Base-by-base conservation (phyloP, 1,140 invertebrate species). In the Caenorhabditis tropicalis region DNA sequence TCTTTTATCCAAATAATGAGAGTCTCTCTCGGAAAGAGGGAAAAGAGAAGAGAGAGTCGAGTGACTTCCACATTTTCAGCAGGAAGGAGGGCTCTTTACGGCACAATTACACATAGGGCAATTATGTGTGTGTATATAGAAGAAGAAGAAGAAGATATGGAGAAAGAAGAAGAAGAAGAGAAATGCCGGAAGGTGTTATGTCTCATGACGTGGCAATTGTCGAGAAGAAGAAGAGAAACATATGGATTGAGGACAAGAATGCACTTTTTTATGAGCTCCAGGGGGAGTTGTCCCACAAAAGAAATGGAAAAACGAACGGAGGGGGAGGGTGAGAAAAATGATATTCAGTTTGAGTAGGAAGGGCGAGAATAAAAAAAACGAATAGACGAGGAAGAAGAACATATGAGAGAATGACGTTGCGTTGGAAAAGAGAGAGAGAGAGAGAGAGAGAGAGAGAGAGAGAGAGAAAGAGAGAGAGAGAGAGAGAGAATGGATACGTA, bases 51-150 rank as follows among this genome's bases (percentile, higher is more conserved):
- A 46, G 19, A n/a, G n/a, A n/a, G n/a, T n/a, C n/a, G n/a, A n/a
- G n/a, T n/a, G 60, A 36, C 31, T 36, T 16, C 19, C 24, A 27
- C 60, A 70, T 70, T 70, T 70, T 70, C 60, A 70, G 60, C n/a
- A 70, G 19, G 39, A n/a, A 31, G 1, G 9, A 24, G 4, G 19
- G 31, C 60, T 36, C 19, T 36, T 36, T 33, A 70, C 60, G 60
- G 60, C 60, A 70, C 60, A 70, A 70, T 70, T 70, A 70, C 60
- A 70, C 60, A 70, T 39, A 70, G 60, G 60, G 31, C 60, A 70
- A 70, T 70, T 70, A 70, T 70, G 31, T 70, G 60, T 70, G 39
- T 36, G 60, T 9, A 9, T 39, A 36, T 7, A 36, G 24, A 70
- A 33, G 19, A 33, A 5, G 49, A 51, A 51, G 15, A 46, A 7